Evolutionary conservation across 2,113 vertebrate species (phyloP).

Genomic region (Manacus vitellinus): DNA sequence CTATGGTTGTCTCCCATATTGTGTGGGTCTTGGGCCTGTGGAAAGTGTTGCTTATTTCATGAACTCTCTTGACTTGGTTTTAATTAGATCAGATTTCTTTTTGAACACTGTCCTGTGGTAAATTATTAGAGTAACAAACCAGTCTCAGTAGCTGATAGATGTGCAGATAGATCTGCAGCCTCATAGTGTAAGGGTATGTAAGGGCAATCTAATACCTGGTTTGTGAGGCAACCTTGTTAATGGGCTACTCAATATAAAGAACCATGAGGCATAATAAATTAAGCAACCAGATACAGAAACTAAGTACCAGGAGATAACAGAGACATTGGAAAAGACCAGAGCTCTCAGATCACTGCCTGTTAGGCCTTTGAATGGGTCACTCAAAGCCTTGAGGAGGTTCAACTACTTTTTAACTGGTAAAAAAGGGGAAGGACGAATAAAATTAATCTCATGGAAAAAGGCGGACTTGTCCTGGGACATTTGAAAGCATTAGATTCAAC

Average conservation of each 20-base stretch:
- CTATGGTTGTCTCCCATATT: background rate
- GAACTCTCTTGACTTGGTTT: background rate
- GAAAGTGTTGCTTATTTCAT: background rate
- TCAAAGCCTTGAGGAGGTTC: background rate
- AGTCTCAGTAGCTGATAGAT: background rate
- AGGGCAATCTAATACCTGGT: background rate
- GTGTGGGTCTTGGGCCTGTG: background rate
- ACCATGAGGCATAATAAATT: background rate
- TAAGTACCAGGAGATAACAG: background rate
- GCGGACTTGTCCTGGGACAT: background rate
- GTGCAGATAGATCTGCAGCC: background rate
- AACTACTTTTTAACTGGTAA: background rate
- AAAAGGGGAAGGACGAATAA: background rate
- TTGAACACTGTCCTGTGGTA: background rate
- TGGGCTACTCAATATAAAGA: background rate
- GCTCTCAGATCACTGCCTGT: background rate
- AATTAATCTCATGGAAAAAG: background rate
- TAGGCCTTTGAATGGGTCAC: background rate
- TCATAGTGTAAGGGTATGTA: background rate
- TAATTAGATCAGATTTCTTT: background rate
- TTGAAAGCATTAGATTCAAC: background rate
- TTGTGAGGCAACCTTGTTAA: background rate
- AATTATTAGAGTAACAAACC: background rate
- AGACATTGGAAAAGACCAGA: background rate
- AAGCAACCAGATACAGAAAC: background rate